Evolutionary conservation across 1,140 invertebrate genomes (phyloP).

Genomic region (Drosophila kohkoa): DNA sequence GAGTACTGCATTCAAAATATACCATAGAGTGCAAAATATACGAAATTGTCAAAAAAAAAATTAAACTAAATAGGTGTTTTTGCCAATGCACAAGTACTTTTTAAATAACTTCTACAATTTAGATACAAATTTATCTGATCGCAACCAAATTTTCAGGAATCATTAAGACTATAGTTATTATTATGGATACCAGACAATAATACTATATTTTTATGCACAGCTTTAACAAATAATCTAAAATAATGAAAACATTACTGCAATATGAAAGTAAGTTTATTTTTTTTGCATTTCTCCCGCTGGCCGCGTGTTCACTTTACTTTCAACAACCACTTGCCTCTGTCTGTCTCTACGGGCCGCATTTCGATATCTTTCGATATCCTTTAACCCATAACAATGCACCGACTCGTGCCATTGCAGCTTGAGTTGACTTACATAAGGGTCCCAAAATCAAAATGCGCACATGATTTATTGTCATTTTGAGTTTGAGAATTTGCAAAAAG

Average conservation of each 20-base stretch:
- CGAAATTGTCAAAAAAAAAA: too few species aligned
- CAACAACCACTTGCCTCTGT: slow-evolving; percentile 22
- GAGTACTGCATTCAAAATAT: too few species aligned
- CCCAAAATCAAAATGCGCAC: slow-evolving; percentile 58
- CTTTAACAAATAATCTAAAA: too few species aligned
- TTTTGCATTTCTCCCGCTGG: slow-evolving; percentile 2
- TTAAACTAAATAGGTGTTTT: too few species aligned
- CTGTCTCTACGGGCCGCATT: background rate
- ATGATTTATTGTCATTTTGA: slow-evolving; percentile 84
- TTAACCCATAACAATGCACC: slow-evolving; percentile 48
- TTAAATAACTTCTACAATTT: too few species aligned
- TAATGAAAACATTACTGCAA: background rate
- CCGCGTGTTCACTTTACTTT: slow-evolving; percentile 22
- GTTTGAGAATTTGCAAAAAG: slow-evolving; percentile 77
- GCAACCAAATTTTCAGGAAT: too few species aligned
- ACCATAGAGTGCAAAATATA: too few species aligned
- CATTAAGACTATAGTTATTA: too few species aligned
- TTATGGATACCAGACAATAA: too few species aligned
- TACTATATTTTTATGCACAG: too few species aligned
- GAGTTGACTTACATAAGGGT: slow-evolving; percentile 39
- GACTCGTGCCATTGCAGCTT: slow-evolving; percentile 48
- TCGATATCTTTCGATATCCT: slow-evolving; percentile 33
- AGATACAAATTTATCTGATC: too few species aligned
- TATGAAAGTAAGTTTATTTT: background rate
- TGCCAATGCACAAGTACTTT: too few species aligned